Evolutionary conservation across 2,888 invertebrate genomes (phyloP), one percentile per base, ranked within the genome.

Genomic region (Synanthedon formicaeformis): DNA sequence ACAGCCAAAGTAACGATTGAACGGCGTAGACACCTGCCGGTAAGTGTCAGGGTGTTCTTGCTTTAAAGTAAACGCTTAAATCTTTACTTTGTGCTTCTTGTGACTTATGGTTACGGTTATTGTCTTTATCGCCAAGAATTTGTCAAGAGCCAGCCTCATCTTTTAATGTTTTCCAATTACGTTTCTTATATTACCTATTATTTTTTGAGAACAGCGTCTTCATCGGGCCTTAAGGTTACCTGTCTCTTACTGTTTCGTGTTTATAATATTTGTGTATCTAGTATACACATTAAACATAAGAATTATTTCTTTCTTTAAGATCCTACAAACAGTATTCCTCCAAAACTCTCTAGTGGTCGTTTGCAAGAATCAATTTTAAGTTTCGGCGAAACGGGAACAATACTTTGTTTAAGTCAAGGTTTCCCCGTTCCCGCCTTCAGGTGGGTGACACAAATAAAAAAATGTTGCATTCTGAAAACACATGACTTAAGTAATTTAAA

Each of bases 371-470:
- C 83, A 57, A 75, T 79, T 54, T 71, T 83, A 55, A 61, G 59
- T 59, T 57, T 64, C 41, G 74, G 71, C 58, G 60, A 68, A 78
- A 69, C 75, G 53, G 77, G 73, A 58, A 67, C 90, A 56, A 88
- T 92, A 64, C 86, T 92, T 67, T 94, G 94, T 78, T 91, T 92
- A 63, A 91, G 92, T 67, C 93, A 94, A 88, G 91, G 92, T 56
- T 93, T 89, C 80, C 94, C 94, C 56, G 90, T 92, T 71, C 93
- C 94, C 57, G 76, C 81, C 53, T 93, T 92, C 89, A 94, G 93
- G 94, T 94, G 91, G 86, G 77, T 72, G 57, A 58, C 58, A 65
- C 57, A 45, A 45, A 12, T 45, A 45, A 14, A 14, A 34, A 34
- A 34, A 10, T 10, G 10, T 10, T 34, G 34, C 34, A 34, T 34